These are phyloP conservation scores for Gisinianus flammeolus DNA, from an alignment of 2,888 invertebrate species.

Conservation along the genomic window DNA sequence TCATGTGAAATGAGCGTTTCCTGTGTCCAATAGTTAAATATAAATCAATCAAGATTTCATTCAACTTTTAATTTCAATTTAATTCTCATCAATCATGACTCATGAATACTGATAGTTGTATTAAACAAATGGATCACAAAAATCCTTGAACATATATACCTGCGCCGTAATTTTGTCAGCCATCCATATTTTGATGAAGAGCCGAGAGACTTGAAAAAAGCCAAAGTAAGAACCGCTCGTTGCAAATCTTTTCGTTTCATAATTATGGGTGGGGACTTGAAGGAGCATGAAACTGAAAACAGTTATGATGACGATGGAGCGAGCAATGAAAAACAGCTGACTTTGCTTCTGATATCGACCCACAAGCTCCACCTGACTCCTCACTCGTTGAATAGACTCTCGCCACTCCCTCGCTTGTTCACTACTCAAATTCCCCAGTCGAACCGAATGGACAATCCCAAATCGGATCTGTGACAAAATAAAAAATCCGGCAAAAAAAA, in stretches of 20 bases:
- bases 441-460: neutral
- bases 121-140: too few species aligned
- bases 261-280: neutral
- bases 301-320: neutral
- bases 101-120: too few species aligned
- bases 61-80: too few species aligned
- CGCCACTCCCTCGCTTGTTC: neutral
- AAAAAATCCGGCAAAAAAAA: too few species aligned
- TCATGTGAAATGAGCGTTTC: neutral
- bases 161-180: neutral
- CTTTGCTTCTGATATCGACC: neutral
- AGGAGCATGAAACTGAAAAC: neutral
- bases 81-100: too few species aligned
- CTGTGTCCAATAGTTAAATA: neutral
- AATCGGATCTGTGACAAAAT: too few species aligned
- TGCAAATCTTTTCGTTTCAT: neutral
- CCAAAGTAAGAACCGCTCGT: neutral
- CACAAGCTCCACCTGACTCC: neutral
- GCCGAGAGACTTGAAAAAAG: neutral
- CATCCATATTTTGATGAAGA: neutral
- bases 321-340: neutral
- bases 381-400: neutral
- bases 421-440: neutral
- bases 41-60: too few species aligned
- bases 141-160: neutral